Percentiles rank a stretch among this genome's conserved stretches.
Evolutionary conservation across 1,140 invertebrate genomes (phyloP).

Genomic region (Anastrepha ludens): DNA sequence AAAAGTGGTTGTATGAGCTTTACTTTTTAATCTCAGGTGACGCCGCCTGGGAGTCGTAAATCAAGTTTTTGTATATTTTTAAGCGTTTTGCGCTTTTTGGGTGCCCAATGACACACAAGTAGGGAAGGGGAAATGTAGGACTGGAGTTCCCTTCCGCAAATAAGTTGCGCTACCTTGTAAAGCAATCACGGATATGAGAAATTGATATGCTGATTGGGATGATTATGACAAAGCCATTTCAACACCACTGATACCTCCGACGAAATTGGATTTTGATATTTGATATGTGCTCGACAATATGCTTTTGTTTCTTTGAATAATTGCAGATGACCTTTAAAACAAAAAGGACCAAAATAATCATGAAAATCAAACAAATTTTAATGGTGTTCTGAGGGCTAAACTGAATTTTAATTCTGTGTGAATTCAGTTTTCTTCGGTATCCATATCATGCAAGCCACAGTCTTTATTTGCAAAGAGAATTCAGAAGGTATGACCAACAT

Average conservation of each 20-base stretch:
- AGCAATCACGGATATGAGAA: constrained; percentile 26
- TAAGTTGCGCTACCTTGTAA: background rate
- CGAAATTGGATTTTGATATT: constrained; percentile 30
- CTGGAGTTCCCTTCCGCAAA: background rate
- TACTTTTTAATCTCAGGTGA: constrained; percentile 74
- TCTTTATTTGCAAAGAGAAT: no score
- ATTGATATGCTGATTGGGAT: constrained; percentile 45
- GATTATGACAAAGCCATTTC: background rate
- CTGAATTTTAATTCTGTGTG: no score
- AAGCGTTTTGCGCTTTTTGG: constrained; percentile 31
- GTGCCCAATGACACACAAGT: background rate
- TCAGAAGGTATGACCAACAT: no score
- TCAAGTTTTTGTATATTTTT: constrained; percentile 59
- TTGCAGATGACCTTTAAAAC: background rate
- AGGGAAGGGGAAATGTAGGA: background rate
- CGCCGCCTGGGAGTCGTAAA: constrained; percentile 73
- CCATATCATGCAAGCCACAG: no score
- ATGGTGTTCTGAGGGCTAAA: no score
- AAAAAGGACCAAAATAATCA: background rate
- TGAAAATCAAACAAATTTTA: background rate
- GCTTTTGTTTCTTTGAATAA: background rate
- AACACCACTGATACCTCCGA: background rate
- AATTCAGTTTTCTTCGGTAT: no score
- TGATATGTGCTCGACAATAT: background rate
- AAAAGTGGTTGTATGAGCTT: constrained; percentile 57